Evolutionary conservation across 2,888 invertebrate species (phyloP), one percentile per base, ranked within the genome.

Genomic region (Melinopterus prodromus): DNA sequence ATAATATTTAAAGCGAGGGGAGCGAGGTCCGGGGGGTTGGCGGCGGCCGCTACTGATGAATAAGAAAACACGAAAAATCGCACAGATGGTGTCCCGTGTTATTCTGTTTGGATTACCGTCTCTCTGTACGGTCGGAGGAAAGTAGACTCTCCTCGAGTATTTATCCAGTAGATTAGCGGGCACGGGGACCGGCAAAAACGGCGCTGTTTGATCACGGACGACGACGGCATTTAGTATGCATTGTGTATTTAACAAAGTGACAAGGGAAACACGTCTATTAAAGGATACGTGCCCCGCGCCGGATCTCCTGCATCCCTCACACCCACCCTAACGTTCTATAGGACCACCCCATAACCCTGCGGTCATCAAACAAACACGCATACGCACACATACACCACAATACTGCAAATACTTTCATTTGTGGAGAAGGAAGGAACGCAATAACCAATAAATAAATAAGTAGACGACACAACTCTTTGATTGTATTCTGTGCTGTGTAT

Each of bases 141-240:
- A 85, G 85, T 85, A 84, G 85, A 84, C 85, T 53, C 12, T 85
- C 84, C 83, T 86, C 84, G 86, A 88, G 88, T 89, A 88, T 89
- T 89, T 89, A 88, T 86, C 86, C 86, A 88, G 86, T 86, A 88
- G 88, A 89, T 89, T 87, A 88, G 87, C 86, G 84, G 83, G 85
- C 84, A 84, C 84, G 85, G 12, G 83, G 83, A 84, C 85, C 84
- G 85, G 86, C 86, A 88, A 88, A 88, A 87, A 87, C 87, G 84
- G 85, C 81, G 84, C 84, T 87, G 86, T 87, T 87, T 87, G 87
- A 87, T 86, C 86, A 87, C 84, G 83, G 81, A 80, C 80, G 80
- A 83, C 79, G 79, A 84, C 84, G 85, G 83, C 84, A 86, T 86
- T 86, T 86, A 85, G 85, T 85, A 86, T 86, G 85, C 86, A 85